Percentiles rank a stretch among this genome's conserved stretches.
phyloP scores from a whole-genome alignment of 2,797 vertebrate genomes.

The Pipistrellus pipistrellus region DNA sequence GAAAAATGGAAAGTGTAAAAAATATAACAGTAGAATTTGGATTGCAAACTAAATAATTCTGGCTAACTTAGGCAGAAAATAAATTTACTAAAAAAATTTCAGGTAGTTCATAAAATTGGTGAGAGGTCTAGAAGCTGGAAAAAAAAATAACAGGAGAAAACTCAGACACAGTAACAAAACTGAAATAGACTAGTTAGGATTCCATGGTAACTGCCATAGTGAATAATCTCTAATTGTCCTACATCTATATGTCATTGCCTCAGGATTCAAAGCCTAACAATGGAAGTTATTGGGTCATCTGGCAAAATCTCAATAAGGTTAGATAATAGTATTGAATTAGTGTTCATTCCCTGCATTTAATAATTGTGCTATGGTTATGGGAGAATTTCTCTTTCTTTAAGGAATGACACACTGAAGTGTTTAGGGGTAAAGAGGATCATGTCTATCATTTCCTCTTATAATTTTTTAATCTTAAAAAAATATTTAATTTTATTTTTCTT shows the following conservation, averaged over 20 bases:
- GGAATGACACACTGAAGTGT: background rate
- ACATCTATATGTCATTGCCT: background rate
- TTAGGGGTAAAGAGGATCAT: background rate
- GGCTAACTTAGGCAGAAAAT: background rate
- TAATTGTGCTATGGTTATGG: background rate
- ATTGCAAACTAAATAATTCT: conserved; percentile 4
- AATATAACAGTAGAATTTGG: background rate
- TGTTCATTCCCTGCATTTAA: background rate
- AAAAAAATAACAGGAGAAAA: background rate
- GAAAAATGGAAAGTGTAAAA: background rate
- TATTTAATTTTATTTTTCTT: conserved; percentile 56
- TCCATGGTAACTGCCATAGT: background rate
- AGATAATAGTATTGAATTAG: background rate
- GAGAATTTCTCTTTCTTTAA: background rate
- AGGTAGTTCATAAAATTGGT: background rate
- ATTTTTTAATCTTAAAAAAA: background rate
- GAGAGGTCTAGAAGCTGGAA: background rate
- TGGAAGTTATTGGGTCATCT: background rate
- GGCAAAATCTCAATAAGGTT: background rate
- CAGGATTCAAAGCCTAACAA: background rate
- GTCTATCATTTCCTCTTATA: background rate
- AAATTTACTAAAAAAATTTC: conserved; percentile 23
- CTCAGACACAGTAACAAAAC: background rate
- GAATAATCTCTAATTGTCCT: background rate
- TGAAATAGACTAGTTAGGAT: background rate